Conservation (phyloP, 2,888 invertebrate genomes). For the Drosophila anomalata region DNA sequence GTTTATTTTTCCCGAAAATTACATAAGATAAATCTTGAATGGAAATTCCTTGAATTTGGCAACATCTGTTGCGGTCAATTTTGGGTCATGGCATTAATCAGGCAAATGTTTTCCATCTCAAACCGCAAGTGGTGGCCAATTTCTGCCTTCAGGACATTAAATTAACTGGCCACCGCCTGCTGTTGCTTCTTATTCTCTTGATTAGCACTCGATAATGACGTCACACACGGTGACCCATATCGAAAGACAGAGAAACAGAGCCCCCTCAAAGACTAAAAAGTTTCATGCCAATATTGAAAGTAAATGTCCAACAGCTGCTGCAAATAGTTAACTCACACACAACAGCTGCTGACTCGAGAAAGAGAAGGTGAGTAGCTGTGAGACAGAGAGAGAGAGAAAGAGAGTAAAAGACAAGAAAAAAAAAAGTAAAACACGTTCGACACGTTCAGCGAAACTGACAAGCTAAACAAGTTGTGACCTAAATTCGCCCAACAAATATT, state of each 20-base stretch:
- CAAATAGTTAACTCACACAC: conserved; percentile 40
- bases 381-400: conserved; percentile 1
- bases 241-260: neutral
- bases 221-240: conserved; percentile 38
- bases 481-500: conserved; percentile 74
- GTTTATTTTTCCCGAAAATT: conserved; percentile 5
- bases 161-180: conserved; percentile 15
- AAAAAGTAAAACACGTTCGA: conserved; percentile 67
- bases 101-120: conserved; percentile 8
- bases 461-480: conserved; percentile 61
- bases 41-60: conserved; percentile 8
- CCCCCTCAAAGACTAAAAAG: conserved; percentile 23
- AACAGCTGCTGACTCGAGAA: conserved; percentile 25
- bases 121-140: conserved; percentile 27
- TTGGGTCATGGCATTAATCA: conserved; percentile 28
- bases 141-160: conserved; percentile 23
- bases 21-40: conserved; percentile 20
- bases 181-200: conserved; percentile 15
- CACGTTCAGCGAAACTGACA: conserved; percentile 64
- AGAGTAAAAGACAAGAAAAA: too few relatives aligned
- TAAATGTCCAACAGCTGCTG: conserved; percentile 73
- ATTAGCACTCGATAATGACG: conserved; percentile 43
- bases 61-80: conserved; percentile 22
- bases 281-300: conserved; percentile 66
- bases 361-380: conserved; percentile 13